Evolutionary conservation across 2,113 vertebrate genomes (phyloP), one percentile per base, ranked within the genome.

Genomic region (Corvus moneduloides): DNA sequence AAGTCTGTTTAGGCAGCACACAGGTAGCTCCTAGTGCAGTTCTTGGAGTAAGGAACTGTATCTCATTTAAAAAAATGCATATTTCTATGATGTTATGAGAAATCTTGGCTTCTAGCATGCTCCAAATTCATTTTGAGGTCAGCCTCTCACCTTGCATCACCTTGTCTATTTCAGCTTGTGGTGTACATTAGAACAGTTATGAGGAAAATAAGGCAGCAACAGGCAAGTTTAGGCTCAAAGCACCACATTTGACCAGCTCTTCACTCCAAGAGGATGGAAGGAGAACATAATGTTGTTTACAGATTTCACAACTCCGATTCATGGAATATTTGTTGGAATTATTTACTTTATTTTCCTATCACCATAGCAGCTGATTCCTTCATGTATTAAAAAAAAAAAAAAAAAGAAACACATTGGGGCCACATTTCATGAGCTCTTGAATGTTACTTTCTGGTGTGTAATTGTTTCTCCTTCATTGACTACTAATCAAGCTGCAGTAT

Each of bases 261-360:
- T 90, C 74, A 61, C 49, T 90, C 37, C 49, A 32, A 90, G 84
- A 93, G 78, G 46, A 51, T 77, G 43, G 67, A 88, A 84, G 54
- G 52, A 92, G 66, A 95, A 74, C 87, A 66, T 46, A 86, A 95
- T 21, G 37, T 82, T 95, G 71, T 87, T 91, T 69, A 87, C 80
- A 94, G 90, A 95, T 96, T 96, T 96, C 92, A 87, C 76, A 92
- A 95, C 49, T 87, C 64, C 14, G 0, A 81, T 95, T 96, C 66
- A 76, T 84, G 83, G 88, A 95, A 92, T 96, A 95, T 90, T 96
- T 93, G 19, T 82, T 89, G 55, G 61, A 96, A 95, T 96, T 92
- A 90, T 96, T 96, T 92, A 82, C 88, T 97, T 92, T 96, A 94
- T 96, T 96, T 97, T 58, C 88, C 73, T 78, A 48, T 96, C 91